Base-by-base conservation (phyloP, 1,140 invertebrate species). In the Zaprionus ornatus region DNA sequence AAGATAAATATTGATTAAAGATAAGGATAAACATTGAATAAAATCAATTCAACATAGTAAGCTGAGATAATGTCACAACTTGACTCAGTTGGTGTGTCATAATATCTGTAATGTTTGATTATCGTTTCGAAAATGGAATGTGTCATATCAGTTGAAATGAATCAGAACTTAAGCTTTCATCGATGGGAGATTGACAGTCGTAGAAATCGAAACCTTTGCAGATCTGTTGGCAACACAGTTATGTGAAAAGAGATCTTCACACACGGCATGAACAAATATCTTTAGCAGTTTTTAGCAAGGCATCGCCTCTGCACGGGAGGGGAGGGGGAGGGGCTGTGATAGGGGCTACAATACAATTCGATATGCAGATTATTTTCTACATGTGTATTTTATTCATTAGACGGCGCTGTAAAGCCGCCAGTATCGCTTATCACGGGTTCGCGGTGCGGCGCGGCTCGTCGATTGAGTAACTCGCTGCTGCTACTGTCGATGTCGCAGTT, bases 341-440 rank as follows among this genome's bases (percentile, higher is more conserved):
- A 12, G 9, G 40, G 13, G 40, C 40, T 17, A 45, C 40, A 48
- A 21, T 40, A 15, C 3, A 15, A 59, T 59, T 19, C 5, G 7
- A 42, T 55, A 55, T 9, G 19, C 25, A 64, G 9, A 64, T 64
- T 12, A n/a, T 17, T 42, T 5, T 62, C 4, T 42, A 32, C 32
- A 57, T 60, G 17, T 69, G 60, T 72, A 60, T 17, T 60, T 65
- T 37, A 61, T 66, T 72, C 29, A 75, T 75, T 52, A 70, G 54
- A 64, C 37, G 27, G 55, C 37, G 55, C 55, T 75, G 45, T 48
- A 45, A 65, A 60, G 17, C 65, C 19, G 29, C 10, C 19, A 1
- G 40, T 21, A 60, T 72, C 35, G 63, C 59, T 88, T 88, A 86
- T 86, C 83, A 86, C 83, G 83, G 75, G 82, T 82, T 87, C 17